phyloP scores from a whole-genome alignment of 2,113 vertebrate genomes.

The Caranx melampygus region DNA sequence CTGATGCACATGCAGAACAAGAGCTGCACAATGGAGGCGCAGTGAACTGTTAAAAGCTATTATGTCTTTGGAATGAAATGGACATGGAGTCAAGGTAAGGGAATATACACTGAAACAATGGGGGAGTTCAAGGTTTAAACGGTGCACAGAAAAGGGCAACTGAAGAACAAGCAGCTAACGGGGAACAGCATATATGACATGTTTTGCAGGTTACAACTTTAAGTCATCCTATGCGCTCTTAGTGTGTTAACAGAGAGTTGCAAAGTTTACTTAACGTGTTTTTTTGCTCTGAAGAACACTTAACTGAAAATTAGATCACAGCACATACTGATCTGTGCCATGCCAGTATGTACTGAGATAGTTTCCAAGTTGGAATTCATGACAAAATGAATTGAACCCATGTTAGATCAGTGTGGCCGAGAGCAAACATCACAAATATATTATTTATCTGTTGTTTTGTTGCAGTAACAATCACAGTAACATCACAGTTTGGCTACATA shows the following conservation, averaged over 20 bases:
- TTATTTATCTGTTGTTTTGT: neutral
- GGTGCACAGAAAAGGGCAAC: conserved; percentile 26
- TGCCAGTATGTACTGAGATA: neutral
- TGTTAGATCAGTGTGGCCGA: neutral
- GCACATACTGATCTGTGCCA: neutral
- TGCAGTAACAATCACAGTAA: neutral
- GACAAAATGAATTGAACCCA: neutral
- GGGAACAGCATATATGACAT: neutral
- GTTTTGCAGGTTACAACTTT: neutral
- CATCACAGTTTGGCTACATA: neutral
- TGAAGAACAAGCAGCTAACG: conserved; percentile 5
- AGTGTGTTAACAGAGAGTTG: neutral
- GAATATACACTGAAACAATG: conserved; percentile 41
- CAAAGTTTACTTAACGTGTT: neutral
- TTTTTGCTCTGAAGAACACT: neutral
- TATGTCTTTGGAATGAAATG: conserved; percentile 70
- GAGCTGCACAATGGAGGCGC: conserved; percentile 66
- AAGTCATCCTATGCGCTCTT: neutral
- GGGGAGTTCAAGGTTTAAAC: conserved; percentile 38
- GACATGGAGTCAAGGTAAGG: conserved; percentile 48
- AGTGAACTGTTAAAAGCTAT: conserved; percentile 71
- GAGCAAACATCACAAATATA: neutral
- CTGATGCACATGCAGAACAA: conserved; percentile 67
- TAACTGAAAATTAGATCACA: neutral
- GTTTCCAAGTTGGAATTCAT: neutral